Evolutionary conservation across 2,797 vertebrate species (phyloP), one percentile per base, ranked within the genome.

Genomic region (Myotis pilosus): DNA sequence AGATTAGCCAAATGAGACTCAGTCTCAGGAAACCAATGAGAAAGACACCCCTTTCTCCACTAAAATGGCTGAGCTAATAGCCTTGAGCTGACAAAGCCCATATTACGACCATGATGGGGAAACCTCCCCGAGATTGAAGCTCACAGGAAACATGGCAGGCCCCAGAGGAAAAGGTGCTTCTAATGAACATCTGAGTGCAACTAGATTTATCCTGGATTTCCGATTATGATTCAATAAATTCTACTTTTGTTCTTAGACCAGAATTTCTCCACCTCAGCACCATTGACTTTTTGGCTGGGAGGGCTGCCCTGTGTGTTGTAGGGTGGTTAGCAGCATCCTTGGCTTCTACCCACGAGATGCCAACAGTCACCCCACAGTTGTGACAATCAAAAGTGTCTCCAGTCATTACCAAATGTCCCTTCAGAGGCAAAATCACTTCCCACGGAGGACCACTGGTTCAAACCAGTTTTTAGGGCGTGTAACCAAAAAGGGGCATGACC

Each of bases 121-220:
- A 68, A 4, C 1, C 33, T n/a, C 51, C 68, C 62, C 36, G 9
- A 12, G n/a, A 88, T 75, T 11, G 25, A 82, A 25, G 44, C 51
- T 79, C n/a, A 60, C 16, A 8, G 15, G 41, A 33, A 55, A 89
- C 60, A 8, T 2, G 60, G 38, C 33, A 44, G 41, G 25, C 47
- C 49, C 36, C 30, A 20, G n/a, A 78, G 30, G 55, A 47, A 55
- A 75, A 20, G 33, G 38, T 0, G 25, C 36, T 74, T 68, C 55
- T n/a, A 19, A 28, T 25, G 20, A 53, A 44, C 53, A 78, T 28
- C 12, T 9, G 44, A 13, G 22, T 71, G 68, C 75, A 66, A 2
- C 49, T 25, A 47, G 49, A 41, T 33, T 16, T 55, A 69, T 47
- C 17, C 60, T 81, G 53, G 28, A 49, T 33, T 95, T 91, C 72